These are phyloP conservation scores for Pocillopora meandrina DNA, from an alignment of 92 coral and sea anemone genomes.

Conservation along the genomic window DNA sequence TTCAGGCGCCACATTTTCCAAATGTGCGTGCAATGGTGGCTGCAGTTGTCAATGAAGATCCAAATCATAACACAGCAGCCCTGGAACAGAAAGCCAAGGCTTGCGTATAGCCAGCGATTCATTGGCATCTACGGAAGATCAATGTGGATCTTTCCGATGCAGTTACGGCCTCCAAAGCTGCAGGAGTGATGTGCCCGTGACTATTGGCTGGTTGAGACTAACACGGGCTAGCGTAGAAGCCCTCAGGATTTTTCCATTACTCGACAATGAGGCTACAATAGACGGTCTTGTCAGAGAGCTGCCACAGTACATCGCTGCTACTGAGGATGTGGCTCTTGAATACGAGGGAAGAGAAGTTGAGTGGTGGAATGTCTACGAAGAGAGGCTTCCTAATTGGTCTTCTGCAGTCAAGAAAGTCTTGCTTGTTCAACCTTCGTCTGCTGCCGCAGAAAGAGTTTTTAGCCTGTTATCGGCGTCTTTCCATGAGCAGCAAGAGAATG, in stretches of 20 bases:
- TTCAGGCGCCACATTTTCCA: too few species aligned
- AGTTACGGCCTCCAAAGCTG: conserved; percentile 7
- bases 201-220: not conserved
- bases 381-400: conserved; percentile 36
- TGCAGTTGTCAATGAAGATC: too few species aligned
- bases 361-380: conserved; percentile 37
- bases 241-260: conserved; percentile 51
- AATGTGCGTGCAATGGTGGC: too few species aligned
- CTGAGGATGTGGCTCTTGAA: conserved; percentile 43
- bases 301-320: conserved; percentile 54
- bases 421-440: too few species aligned
- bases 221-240: conserved; percentile 59
- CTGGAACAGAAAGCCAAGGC: too few species aligned
- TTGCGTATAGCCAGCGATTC: too few species aligned
- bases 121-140: too few species aligned
- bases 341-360: conserved; percentile 31
- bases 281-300: conserved; percentile 47
- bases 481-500: too few species aligned
- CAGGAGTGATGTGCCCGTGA: conserved; percentile 57
- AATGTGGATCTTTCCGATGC: too few species aligned
- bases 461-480: too few species aligned
- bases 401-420: conserved; percentile 10
- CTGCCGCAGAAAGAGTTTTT: too few species aligned
- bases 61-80: too few species aligned
- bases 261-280: conserved; percentile 54